Conservation (phyloP, 2,888 invertebrate species). For the Rhogogaster chlorosoma region DNA sequence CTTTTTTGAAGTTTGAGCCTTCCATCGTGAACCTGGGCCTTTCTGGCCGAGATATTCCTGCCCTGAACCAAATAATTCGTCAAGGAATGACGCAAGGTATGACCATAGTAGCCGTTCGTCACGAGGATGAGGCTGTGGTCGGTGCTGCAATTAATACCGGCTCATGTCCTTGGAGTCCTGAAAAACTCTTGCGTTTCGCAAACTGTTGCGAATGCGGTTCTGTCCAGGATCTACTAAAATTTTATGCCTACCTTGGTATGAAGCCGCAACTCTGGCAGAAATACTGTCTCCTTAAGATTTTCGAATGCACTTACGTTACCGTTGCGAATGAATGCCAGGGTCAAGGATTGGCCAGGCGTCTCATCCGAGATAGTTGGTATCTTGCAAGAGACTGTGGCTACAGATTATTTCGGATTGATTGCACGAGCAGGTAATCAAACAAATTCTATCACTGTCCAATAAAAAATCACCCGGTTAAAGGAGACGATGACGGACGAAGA, state of each 20-base stretch:
- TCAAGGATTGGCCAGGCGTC: slow-evolving; percentile 64
- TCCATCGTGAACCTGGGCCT: slow-evolving; percentile 63
- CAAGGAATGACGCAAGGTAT: slow-evolving; percentile 63
- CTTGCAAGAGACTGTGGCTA: slow-evolving; percentile 68
- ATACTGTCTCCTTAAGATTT: slow-evolving; percentile 61
- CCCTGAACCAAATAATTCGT: slow-evolving; percentile 62
- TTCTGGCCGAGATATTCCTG: slow-evolving; percentile 53
- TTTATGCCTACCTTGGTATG: slow-evolving; percentile 62
- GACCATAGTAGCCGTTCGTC: slow-evolving; percentile 65
- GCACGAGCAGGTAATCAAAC: slow-evolving; percentile 65
- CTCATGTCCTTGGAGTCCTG: slow-evolving; percentile 58
- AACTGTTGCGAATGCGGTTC: slow-evolving; percentile 57
- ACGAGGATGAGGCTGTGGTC: slow-evolving; percentile 60
- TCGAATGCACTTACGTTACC: slow-evolving; percentile 66
- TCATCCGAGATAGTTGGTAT: slow-evolving; percentile 68
- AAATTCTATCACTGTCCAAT: neutral
- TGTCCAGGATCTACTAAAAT: slow-evolving; percentile 64
- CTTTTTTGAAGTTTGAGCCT: slow-evolving; percentile 67
- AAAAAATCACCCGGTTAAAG: neutral
- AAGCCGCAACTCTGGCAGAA: slow-evolving; percentile 64
- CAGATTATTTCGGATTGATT: slow-evolving; percentile 67
- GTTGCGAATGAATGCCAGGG: slow-evolving; percentile 63
- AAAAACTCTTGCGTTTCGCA: slow-evolving; percentile 54
- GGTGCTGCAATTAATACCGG: slow-evolving; percentile 66
- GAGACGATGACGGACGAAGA: neutral